Percentiles rank a stretch among this genome's conserved stretches.
phyloP scores from a whole-genome alignment of 2,888 invertebrate genomes.

The Sesia apiformis region DNA sequence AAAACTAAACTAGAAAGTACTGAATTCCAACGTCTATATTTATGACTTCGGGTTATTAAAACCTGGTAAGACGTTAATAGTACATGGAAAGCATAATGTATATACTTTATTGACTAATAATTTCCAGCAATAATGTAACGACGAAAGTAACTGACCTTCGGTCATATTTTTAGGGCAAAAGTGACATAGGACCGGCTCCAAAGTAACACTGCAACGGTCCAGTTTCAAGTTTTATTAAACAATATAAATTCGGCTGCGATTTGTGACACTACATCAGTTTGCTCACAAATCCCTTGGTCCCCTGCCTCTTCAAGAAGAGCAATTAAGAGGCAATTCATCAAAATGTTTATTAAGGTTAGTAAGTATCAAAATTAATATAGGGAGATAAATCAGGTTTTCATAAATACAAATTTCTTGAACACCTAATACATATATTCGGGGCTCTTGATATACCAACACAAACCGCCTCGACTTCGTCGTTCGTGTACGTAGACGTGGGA shows the following conservation, averaged over 20 bases:
- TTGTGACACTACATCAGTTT: not conserved
- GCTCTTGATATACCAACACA: not conserved
- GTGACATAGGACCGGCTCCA: not conserved
- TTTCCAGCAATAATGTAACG: not conserved
- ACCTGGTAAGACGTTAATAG: too few species aligned
- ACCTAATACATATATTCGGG: not conserved
- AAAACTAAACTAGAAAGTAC: too few species aligned
- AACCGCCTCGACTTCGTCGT: not conserved
- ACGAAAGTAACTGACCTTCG: conserved; percentile 1
- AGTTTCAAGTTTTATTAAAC: not conserved
- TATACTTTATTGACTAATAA: too few species aligned
- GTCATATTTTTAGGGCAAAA: not conserved
- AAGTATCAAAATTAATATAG: not conserved
- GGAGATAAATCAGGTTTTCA: not conserved
- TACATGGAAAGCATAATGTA: too few species aligned
- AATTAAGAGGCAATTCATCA: not conserved
- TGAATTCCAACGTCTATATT: too few species aligned
- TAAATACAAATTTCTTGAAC: too few species aligned
- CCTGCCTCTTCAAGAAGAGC: too few species aligned
- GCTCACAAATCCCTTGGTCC: too few species aligned
- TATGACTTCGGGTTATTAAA: too few species aligned
- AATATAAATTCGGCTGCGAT: not conserved
- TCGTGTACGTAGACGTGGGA: conserved; percentile 2
- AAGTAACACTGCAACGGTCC: not conserved
- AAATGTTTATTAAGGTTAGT: conserved; percentile 3